phyloP scores from a whole-genome alignment of 2,797 vertebrate genomes.

The Platyrinchus mystaceus region DNA sequence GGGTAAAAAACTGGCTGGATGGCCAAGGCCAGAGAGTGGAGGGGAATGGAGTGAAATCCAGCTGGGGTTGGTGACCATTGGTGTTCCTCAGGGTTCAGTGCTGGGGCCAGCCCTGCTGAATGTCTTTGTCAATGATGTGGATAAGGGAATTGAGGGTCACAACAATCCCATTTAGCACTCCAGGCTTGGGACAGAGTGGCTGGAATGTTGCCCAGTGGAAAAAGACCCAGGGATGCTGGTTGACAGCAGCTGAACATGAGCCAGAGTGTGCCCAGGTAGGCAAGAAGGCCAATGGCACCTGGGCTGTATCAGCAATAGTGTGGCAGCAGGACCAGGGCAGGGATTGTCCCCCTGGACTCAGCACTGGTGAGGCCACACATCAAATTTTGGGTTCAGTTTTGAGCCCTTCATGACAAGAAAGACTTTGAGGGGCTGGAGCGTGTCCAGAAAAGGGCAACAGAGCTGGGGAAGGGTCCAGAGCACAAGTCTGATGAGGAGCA shows the following conservation, averaged over 20 bases:
- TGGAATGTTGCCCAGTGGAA: background rate
- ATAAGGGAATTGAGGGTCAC: background rate
- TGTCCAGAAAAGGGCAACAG: background rate
- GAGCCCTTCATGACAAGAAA: background rate
- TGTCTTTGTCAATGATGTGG: background rate
- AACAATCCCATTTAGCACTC: background rate
- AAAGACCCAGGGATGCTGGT: background rate
- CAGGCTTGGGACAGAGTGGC: background rate
- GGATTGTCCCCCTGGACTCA: background rate
- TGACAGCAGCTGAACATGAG: background rate
- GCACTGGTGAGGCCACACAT: background rate
- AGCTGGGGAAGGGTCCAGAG: background rate
- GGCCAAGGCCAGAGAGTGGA: background rate
- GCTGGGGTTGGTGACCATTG: fast-evolving
- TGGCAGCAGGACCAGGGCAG: background rate
- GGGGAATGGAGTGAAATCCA: background rate
- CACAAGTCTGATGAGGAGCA: fast-evolving
- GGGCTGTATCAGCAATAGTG: background rate
- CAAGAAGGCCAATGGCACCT: background rate
- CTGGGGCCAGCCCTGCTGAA: background rate
- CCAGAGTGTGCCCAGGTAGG: background rate
- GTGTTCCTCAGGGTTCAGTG: background rate
- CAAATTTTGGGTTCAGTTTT: background rate
- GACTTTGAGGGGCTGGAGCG: background rate
- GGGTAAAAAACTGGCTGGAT: background rate